A percentile compares a stretch with the other conserved stretches of the same genome.
phyloP scores from a whole-genome alignment of 2,797 vertebrate genomes.

The Manis crassicaudata region DNA sequence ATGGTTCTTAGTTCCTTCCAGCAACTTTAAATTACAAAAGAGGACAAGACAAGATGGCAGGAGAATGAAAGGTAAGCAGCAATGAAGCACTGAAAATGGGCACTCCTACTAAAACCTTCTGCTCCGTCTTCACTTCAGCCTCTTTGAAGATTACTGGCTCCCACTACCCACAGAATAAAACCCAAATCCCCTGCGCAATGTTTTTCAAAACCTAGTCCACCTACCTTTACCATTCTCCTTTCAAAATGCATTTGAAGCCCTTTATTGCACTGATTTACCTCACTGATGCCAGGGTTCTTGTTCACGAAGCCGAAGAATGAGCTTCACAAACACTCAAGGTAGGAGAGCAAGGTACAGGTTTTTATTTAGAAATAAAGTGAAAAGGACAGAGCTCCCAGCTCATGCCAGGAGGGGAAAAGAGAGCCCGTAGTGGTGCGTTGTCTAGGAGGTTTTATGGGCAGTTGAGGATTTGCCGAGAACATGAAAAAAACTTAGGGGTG shows the following conservation, averaged over 20 bases:
- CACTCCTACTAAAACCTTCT: neutral
- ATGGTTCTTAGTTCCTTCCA: neutral
- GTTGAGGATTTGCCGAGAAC: no score
- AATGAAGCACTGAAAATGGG: neutral
- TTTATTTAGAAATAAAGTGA: no score
- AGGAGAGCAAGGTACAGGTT: no score
- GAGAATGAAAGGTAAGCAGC: neutral
- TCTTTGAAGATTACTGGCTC: neutral
- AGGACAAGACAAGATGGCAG: neutral
- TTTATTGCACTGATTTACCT: neutral
- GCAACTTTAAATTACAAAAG: constrained; percentile 22
- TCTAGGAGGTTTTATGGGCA: no score
- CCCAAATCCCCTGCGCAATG: neutral
- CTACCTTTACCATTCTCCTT: neutral
- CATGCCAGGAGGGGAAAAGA: no score
- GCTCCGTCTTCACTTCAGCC: neutral
- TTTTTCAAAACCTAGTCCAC: constrained; percentile 19
- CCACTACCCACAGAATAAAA: neutral
- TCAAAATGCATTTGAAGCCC: neutral
- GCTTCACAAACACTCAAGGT: no score
- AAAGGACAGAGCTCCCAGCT: no score
- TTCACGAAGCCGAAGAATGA: no score
- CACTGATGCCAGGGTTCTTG: neutral
- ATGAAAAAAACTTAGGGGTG: no score
- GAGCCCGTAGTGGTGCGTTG: no score